Base-by-base conservation (phyloP, 2,113 vertebrate genomes). In the Percina caprodes region DNA sequence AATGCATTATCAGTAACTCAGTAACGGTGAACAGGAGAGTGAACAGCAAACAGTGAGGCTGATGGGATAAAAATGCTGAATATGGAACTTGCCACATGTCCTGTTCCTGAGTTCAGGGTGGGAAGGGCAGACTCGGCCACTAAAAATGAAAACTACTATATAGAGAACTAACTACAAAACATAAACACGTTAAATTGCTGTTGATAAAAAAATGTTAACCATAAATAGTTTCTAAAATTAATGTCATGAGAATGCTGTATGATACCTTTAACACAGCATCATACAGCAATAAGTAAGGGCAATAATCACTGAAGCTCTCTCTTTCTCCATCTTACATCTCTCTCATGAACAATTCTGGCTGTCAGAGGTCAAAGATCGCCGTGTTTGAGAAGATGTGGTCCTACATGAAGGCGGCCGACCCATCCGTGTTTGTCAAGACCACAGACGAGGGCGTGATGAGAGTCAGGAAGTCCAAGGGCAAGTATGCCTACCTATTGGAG, bases 351-450 rank as follows among this genome's bases (percentile, higher is more conserved):
- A 23, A 59, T 75, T 54, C 59, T 70, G 73, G 1, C 45, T 46
- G 19, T 30, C 92, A 95, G 95, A 95, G 98, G 90, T 99, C 98
- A 45, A 99, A 99, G 95, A 99, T 99, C 6, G 98, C 98, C 0
- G 98, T 99, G 80, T 99, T 99, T 93, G 98, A 99, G 95, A 99
- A 99, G 95, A 99, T 99, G 98, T 99, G 98, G 98, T 99, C 98
- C 0, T 99, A 99, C 92, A 99, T 99, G 98, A 99, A 99, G 92
- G 97, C 97, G 10, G 98, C 98, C 0, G 98, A 99, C 77, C 98
- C 98, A 24, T 98, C 97, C 0, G 98, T 99, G 94, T 99, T 99
- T 86, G 98, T 99, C 89, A 97, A 97, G 94, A 99, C 98, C 3
- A 99, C 98, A 0, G 97, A 99, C 89, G 98, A 99, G 88, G 98